Evolutionary conservation across 2,888 invertebrate species (phyloP).

Genomic region (Luperina testacea): DNA sequence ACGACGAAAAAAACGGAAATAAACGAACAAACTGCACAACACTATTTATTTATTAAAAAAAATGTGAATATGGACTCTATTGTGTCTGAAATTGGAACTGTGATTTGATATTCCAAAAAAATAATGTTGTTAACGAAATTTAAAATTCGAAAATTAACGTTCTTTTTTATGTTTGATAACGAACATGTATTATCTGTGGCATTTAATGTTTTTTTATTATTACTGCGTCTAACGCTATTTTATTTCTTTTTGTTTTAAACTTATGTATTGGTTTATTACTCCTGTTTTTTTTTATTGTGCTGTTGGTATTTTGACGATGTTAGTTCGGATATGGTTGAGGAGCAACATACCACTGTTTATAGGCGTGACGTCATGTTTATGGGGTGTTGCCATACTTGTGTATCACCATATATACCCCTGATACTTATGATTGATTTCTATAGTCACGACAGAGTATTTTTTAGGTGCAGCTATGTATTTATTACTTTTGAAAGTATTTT

Average conservation of each 20-base stretch:
- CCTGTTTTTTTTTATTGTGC: constrained; percentile 75
- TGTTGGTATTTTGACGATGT: constrained; percentile 71
- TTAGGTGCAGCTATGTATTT: constrained; percentile 17
- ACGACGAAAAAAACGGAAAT: constrained; percentile 90
- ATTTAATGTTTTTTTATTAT: constrained; percentile 75
- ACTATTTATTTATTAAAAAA: constrained; percentile 41
- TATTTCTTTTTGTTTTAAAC: constrained; percentile 66
- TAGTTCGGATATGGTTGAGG: constrained; percentile 91
- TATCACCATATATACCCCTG: constrained; percentile 86
- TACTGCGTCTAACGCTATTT: constrained; percentile 79
- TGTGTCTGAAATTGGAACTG: constrained; percentile 83
- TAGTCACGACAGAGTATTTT: constrained; percentile 50
- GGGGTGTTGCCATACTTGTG: constrained; percentile 92
- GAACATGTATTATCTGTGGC: constrained; percentile 84
- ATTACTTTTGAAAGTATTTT: not conserved
- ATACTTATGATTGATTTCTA: constrained; percentile 67
- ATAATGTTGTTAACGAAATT: constrained; percentile 61
- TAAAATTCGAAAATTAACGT: constrained; percentile 70
- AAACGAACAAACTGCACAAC: constrained; percentile 68
- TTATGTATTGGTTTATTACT: constrained; percentile 62
- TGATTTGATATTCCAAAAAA: constrained; percentile 76
- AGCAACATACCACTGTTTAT: constrained; percentile 94
- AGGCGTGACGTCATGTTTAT: constrained; percentile 97
- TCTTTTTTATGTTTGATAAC: constrained; percentile 72
- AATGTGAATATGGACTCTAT: constrained; percentile 68